phyloP scores from a whole-genome alignment of 2,113 vertebrate genomes.

The Xenopus borealis region DNA sequence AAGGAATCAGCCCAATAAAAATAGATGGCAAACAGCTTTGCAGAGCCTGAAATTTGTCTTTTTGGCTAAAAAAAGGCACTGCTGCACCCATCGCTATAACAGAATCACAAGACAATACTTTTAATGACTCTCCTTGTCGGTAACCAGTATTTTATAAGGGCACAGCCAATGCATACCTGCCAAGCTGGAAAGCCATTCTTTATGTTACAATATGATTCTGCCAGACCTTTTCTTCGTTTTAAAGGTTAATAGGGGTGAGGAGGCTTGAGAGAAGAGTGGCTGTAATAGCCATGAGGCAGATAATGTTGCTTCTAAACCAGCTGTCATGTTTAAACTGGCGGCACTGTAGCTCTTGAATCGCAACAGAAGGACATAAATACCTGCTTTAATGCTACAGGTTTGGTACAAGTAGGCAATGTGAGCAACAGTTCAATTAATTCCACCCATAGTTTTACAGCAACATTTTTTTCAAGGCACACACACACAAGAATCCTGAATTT shows the following conservation, averaged over 20 bases:
- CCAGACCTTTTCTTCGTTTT: slow-evolving; percentile 5
- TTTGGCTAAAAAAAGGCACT: background rate
- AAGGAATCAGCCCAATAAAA: background rate
- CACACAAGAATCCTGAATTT: slow-evolving; percentile 20
- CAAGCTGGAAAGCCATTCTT: slow-evolving; percentile 8
- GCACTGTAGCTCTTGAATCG: background rate
- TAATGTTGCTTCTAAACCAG: slow-evolving; percentile 11
- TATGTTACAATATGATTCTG: slow-evolving; percentile 14
- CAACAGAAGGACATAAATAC: background rate
- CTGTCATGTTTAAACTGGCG: slow-evolving; percentile 6
- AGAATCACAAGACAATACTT: background rate
- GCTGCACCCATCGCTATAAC: background rate
- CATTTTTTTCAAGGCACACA: background rate
- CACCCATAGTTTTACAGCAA: background rate
- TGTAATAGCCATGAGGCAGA: slow-evolving; percentile 23
- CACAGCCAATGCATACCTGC: slow-evolving; percentile 4
- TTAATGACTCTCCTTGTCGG: slow-evolving; percentile 6
- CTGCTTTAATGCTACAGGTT: background rate
- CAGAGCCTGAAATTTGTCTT: background rate
- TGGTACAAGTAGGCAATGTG: background rate
- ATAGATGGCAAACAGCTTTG: background rate
- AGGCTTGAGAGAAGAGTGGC: slow-evolving; percentile 5
- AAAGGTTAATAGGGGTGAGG: slow-evolving; percentile 38
- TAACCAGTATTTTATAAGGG: slow-evolving; percentile 6
- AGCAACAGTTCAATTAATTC: background rate